Evolutionary conservation across 1,140 invertebrate species (phyloP), one percentile per base, ranked within the genome.

Genomic region (Belonocnema kinseyi): DNA sequence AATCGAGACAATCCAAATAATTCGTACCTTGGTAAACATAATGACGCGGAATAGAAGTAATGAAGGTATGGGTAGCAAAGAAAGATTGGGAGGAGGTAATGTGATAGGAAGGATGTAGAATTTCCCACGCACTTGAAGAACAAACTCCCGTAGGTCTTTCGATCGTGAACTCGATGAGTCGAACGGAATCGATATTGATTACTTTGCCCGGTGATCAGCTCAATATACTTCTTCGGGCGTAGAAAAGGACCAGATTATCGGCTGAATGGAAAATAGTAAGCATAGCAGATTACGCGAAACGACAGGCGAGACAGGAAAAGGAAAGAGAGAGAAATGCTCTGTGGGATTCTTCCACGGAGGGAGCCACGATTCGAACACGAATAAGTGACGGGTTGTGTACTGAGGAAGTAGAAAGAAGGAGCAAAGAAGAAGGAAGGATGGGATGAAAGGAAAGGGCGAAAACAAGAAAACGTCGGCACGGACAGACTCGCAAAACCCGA

Each of bases 51-150:
- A 66, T 66, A 66, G 61, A 66, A 66, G 26, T 66, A 66, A 66
- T 66, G 61, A 66, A 66, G 26, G 61, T 40, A 26, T 66, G 16
- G 61, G 33, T 66, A 66, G 26, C 0, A n/a, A 33, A 66, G 26
- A 16, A 33, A 66, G 26, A 66, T 66, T 66, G 61, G 61, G 61
- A 46, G 61, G 16, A 66, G 61, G n/a, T 66, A 66, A 66, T 66
- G 61, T 66, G 61, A 46, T 66, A 66, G 61, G 61, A 66, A 66
- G 61, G 61, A 46, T 66, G 61, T 66, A n/a, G 61, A 40, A 66
- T 40, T 66, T 66, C 61, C 61, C 61, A 66, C 33, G 21, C 61
- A 66, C 21, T 66, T 66, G 26, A 66, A 66, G 61, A 61, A 61
- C 21, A 40, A 33, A 66, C 61, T 66, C 61, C 61, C 61, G 61